Evolutionary conservation across 2,113 vertebrate genomes (phyloP).

Genomic region (Lampris megalopsis): DNA sequence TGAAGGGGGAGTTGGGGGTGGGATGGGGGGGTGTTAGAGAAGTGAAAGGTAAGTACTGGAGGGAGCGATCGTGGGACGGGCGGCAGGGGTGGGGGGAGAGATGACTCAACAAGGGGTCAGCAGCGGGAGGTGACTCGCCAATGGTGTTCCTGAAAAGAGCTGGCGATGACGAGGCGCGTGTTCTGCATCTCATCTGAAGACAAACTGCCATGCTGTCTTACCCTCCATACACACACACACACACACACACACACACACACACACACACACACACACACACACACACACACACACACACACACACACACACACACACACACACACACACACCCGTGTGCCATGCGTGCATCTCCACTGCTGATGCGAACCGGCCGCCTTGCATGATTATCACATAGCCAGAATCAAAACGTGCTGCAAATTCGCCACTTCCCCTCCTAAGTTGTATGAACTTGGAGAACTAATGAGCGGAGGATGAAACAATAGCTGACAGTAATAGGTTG

Average conservation of each 20-base stretch:
- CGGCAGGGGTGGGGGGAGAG: slow-evolving; percentile 29
- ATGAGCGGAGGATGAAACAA: slow-evolving; percentile 45
- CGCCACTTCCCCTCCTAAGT: slow-evolving; percentile 27
- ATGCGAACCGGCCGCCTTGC: slow-evolving; percentile 44
- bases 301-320: slow-evolving; percentile 20
- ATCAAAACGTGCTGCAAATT: slow-evolving; percentile 25
- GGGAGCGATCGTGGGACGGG: slow-evolving; percentile 61
- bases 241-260: slow-evolving; percentile 22
- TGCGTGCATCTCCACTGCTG: slow-evolving; percentile 3
- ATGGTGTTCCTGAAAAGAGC: no score
- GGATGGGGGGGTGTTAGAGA: slow-evolving; percentile 4
- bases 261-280: slow-evolving; percentile 38
- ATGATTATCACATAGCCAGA: slow-evolving; percentile 28
- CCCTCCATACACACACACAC: not conserved
- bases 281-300: slow-evolving; percentile 25
- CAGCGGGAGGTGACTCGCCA: no score
- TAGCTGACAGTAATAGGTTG: slow-evolving; percentile 38
- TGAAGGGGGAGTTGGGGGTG: slow-evolving; percentile 33
- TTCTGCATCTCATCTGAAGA: slow-evolving; percentile 76
- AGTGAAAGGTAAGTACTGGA: slow-evolving; percentile 51
- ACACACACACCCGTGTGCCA: not conserved
- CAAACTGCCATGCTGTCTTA: slow-evolving; percentile 64
- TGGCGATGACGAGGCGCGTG: slow-evolving; percentile 22
- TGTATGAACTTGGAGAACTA: slow-evolving; percentile 37
- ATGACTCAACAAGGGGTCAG: slow-evolving; percentile 50